Conservation (phyloP, 2,888 invertebrate species). For the Nemurella pictetii region DNA sequence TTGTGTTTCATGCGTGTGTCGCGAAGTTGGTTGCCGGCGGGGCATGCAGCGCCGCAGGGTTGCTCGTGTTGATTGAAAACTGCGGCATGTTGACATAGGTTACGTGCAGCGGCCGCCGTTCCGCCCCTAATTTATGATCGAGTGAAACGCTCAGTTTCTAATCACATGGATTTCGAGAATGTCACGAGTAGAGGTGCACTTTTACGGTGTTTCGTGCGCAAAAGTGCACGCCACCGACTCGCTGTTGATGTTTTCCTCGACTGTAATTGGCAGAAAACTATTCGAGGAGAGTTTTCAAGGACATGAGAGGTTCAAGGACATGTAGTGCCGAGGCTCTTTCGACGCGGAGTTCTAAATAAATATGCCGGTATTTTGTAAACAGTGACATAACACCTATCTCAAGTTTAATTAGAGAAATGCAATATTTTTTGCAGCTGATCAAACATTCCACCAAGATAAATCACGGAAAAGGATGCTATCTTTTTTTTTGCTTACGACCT, state of each 20-base stretch:
- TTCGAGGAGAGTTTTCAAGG: not conserved
- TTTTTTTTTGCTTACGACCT: not conserved
- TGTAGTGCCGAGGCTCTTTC: too few relatives aligned
- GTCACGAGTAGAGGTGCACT: not conserved
- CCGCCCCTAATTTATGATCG: not conserved
- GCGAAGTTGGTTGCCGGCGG: not conserved
- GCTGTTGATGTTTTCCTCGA: too few relatives aligned
- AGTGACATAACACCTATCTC: not conserved
- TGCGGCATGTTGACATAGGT: not conserved
- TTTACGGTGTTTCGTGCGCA: not conserved
- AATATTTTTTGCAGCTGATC: not conserved
- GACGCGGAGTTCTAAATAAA: not conserved
- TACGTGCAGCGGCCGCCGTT: not conserved
- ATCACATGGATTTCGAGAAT: not conserved
- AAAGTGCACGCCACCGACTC: not conserved
- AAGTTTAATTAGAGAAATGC: not conserved
- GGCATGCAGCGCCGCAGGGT: not conserved
- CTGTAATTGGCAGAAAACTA: too few relatives aligned
- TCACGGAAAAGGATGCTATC: not conserved
- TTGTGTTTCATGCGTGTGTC: not conserved
- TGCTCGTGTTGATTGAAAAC: not conserved
- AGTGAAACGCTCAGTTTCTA: not conserved
- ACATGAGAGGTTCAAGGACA: not conserved
- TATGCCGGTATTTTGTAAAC: not conserved
- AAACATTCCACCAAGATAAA: not conserved